A percentile compares a stretch with the other conserved stretches of the same genome.
Evolutionary conservation across 2,113 vertebrate genomes (phyloP).

Genomic region (Cromileptes altivelis): DNA sequence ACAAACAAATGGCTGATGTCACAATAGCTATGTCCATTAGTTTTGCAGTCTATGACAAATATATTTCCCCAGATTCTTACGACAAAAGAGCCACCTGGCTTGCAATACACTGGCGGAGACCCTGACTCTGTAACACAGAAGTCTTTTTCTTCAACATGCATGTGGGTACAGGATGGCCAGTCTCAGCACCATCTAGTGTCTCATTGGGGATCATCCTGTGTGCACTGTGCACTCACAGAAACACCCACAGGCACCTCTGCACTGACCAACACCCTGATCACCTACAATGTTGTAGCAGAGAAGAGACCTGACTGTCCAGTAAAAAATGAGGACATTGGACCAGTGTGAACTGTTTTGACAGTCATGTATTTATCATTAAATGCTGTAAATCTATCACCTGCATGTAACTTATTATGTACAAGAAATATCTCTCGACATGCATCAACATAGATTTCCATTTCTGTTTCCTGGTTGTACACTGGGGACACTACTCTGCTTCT

Average conservation of each 20-base stretch:
- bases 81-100: no score
- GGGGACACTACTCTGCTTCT: neutral
- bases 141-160: neutral
- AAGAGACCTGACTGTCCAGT: neutral
- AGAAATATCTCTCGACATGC: neutral
- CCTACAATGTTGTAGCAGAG: neutral
- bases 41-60: no score
- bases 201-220: neutral
- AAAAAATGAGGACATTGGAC: neutral
- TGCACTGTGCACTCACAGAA: no score
- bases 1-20: no score
- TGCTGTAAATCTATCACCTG: neutral
- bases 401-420: neutral
- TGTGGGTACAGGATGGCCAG: neutral
- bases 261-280: neutral
- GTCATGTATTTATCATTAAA: neutral
- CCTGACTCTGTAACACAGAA: neutral
- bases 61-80: no score
- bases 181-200: neutral
- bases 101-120: no score
- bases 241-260: no score
- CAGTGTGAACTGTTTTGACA: neutral
- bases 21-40: no score
- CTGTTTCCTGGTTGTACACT: neutral
- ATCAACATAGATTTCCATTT: conserved; percentile 21